Conservation (phyloP, 1,140 invertebrate genomes). For the Chionoecetes opilio region DNA sequence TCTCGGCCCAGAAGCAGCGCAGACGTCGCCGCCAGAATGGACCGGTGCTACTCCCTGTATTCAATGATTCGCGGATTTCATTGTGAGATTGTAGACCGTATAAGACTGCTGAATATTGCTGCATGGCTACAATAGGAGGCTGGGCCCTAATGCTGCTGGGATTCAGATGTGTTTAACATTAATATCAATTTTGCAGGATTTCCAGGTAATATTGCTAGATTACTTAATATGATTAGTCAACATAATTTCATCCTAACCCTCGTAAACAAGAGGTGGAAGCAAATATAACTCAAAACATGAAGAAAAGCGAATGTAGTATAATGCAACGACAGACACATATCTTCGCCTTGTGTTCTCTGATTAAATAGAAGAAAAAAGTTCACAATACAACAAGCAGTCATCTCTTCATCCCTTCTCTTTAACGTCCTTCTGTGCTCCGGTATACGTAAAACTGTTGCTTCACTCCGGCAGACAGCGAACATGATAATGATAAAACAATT, state of each 20-base stretch:
- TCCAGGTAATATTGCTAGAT: conserved; percentile 47
- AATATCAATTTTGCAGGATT: conserved; percentile 61
- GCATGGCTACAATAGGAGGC: conserved; percentile 57
- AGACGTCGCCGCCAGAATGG: conserved; percentile 14
- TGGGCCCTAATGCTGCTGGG: conserved; percentile 61
- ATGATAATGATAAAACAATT: conserved; percentile 52
- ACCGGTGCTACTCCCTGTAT: conserved; percentile 57
- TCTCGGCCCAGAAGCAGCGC: background rate
- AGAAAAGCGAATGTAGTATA: background rate
- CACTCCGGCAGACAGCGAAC: background rate
- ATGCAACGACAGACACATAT: background rate
- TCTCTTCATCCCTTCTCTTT: background rate
- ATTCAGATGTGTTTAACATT: conserved; percentile 40
- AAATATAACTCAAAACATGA: background rate
- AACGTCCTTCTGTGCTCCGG: background rate
- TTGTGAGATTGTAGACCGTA: conserved; percentile 68
- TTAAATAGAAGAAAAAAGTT: background rate
- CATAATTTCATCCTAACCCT: background rate
- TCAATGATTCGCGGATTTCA: conserved; percentile 74
- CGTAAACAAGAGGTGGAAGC: background rate
- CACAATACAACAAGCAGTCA: background rate
- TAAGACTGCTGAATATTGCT: conserved; percentile 70
- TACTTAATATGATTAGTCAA: conserved; percentile 60
- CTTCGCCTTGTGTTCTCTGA: background rate
- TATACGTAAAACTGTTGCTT: background rate